Conservation (phyloP, 2,888 invertebrate species). For the Calameuta pallipes region DNA sequence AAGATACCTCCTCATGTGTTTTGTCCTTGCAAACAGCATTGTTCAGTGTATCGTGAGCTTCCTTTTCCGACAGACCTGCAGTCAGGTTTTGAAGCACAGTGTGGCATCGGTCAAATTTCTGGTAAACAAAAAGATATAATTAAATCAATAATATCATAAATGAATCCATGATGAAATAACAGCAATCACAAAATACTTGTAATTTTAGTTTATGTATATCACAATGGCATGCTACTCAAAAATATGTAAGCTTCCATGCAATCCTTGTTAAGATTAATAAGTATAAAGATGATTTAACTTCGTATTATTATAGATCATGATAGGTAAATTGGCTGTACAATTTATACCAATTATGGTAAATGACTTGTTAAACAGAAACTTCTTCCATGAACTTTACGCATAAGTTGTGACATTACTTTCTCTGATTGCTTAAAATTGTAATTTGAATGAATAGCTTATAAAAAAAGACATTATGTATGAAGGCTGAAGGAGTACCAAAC, state of each 20-base stretch:
- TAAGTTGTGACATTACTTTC: background rate
- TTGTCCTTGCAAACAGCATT: constrained; percentile 88
- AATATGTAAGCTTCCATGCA: background rate
- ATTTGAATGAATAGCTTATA: background rate
- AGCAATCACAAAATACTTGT: background rate
- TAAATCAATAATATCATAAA: background rate
- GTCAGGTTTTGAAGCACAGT: constrained; percentile 81
- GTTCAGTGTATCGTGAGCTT: constrained; percentile 91
- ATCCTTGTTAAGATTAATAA: background rate
- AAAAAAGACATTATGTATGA: background rate
- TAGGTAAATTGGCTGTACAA: background rate
- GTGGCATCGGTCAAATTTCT: constrained; percentile 93
- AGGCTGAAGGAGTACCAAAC: background rate
- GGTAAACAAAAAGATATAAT: constrained; percentile 44
- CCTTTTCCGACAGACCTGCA: constrained; percentile 89
- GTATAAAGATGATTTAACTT: background rate
- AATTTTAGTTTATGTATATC: background rate
- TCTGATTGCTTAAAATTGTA: background rate
- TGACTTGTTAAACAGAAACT: background rate
- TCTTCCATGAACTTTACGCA: background rate
- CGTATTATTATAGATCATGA: background rate
- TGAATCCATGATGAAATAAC: background rate
- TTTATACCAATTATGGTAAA: background rate
- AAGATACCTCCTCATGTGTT: constrained; percentile 92
- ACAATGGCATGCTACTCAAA: background rate